Conservation (phyloP, 1,140 invertebrate species). For the Bombyx mandarina region DNA sequence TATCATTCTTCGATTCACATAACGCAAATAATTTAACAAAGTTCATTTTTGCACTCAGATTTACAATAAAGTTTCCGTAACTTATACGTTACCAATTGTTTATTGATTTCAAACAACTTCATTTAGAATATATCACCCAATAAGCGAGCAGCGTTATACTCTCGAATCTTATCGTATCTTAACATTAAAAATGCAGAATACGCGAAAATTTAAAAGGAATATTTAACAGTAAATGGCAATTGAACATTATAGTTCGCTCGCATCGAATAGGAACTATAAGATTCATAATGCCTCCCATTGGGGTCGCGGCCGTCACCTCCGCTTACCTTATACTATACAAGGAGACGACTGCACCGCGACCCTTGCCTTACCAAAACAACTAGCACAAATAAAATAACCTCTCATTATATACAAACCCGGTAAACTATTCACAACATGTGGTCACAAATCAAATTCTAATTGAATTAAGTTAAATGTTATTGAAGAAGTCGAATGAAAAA, state of each 20-base stretch:
- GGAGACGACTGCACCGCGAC: constrained; percentile 18
- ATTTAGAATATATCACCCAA: constrained; percentile 69
- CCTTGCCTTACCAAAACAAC: constrained; percentile 46
- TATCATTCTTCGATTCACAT: constrained; percentile 70
- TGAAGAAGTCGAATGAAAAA: constrained; percentile 55
- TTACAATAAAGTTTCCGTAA: constrained; percentile 66
- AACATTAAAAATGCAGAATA: constrained; percentile 66
- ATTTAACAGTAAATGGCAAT: constrained; percentile 61
- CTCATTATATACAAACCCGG: constrained; percentile 45
- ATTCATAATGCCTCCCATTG: constrained; percentile 58
- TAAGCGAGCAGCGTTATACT: constrained; percentile 63
- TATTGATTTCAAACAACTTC: constrained; percentile 57
- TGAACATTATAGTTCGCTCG: constrained; percentile 70
- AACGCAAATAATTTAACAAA: constrained; percentile 73
- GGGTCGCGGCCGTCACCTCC: constrained; percentile 23
- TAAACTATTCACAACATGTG: constrained; percentile 45
- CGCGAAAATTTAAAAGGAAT: constrained; percentile 68
- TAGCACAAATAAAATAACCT: constrained; percentile 57
- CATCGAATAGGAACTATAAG: constrained; percentile 69
- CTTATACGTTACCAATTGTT: constrained; percentile 52
- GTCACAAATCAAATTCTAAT: constrained; percentile 53
- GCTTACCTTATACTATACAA: constrained; percentile 49
- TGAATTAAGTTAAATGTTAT: constrained; percentile 37
- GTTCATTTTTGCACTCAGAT: constrained; percentile 71
- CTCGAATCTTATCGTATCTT: constrained; percentile 59